Evolutionary conservation across 1,140 invertebrate species (phyloP), one percentile per base, ranked within the genome.

Genomic region (Temnothorax curvispinosus): DNA sequence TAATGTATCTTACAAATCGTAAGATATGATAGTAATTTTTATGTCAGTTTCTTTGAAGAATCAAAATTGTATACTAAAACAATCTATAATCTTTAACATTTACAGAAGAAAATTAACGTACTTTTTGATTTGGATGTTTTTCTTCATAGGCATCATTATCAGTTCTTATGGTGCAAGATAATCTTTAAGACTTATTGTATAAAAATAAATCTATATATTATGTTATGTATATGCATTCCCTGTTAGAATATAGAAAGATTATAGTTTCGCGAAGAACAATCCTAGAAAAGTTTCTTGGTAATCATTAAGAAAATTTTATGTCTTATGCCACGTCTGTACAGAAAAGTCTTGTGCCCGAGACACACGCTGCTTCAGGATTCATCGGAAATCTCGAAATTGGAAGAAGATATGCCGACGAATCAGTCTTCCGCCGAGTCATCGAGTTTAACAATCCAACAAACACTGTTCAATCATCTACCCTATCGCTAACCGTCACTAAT

Each of bases 371-470:
- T 6, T 5, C 41, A 32, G 86, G 87, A 71, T 95, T 95, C 60
- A 93, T 94, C 54, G 94, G 94, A 3, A 94, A 95, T 76, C 65
- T 95, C 2, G 64, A 87, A 18, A 74, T 93, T 58, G 94, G 94
- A 15, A 78, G 90, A 71, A 92, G 88, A 69, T 92, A 78, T 38
- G 21, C 92, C 7, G 92, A 94, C 32, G 94, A 95, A 89, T 92
- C 88, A 5, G 38, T 95, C 69, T 95, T 94, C 35, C 87, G 91
- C 6, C 92, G 94, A 54, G 80, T 85, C 1, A 60, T 95, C 3
- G 90, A 93, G 71, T 86, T 94, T 64, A 75, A 88, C 0, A 95
- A 95, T 88, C 93, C 94, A 3, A 93, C 92, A 1, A 80, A 89
- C 11, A 65, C 41, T 4, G 78, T 94, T 54, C 92, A 93, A 27